phyloP scores from a whole-genome alignment of 2,797 vertebrate species.

The Molossus alvarezi region DNA sequence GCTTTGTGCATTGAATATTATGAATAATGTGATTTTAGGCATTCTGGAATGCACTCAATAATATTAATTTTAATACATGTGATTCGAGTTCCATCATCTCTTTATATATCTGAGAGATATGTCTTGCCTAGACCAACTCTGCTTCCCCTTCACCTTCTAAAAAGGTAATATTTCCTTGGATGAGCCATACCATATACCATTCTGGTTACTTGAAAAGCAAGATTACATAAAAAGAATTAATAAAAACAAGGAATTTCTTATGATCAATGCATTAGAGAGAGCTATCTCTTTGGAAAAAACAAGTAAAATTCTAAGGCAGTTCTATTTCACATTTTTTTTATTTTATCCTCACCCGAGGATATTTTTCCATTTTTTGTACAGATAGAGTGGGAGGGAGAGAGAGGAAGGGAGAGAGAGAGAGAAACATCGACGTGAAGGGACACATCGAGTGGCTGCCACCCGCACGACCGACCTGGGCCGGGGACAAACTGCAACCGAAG shows the following conservation, averaged over 20 bases:
- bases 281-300: not conserved
- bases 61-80: not conserved
- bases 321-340: not conserved
- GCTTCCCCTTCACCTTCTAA: not conserved
- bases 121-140: not conserved
- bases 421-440: too few relatives aligned
- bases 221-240: not conserved
- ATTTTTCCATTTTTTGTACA: too few relatives aligned
- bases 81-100: not conserved
- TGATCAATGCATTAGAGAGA: not conserved
- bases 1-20: not conserved
- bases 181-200: not conserved
- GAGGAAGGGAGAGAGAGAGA: too few relatives aligned
- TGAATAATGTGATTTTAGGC: not conserved
- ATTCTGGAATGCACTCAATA: not conserved
- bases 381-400: too few relatives aligned
- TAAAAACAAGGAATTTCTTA: conserved; percentile 30
- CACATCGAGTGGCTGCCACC: too few relatives aligned
- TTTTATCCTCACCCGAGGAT: too few relatives aligned
- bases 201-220: not conserved
- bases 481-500: too few relatives aligned
- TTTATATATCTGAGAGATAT: not conserved
- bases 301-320: not conserved
- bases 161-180: not conserved
- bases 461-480: too few relatives aligned